phyloP scores from a whole-genome alignment of 2,113 vertebrate genomes.

The Oreochromis spilurus region DNA sequence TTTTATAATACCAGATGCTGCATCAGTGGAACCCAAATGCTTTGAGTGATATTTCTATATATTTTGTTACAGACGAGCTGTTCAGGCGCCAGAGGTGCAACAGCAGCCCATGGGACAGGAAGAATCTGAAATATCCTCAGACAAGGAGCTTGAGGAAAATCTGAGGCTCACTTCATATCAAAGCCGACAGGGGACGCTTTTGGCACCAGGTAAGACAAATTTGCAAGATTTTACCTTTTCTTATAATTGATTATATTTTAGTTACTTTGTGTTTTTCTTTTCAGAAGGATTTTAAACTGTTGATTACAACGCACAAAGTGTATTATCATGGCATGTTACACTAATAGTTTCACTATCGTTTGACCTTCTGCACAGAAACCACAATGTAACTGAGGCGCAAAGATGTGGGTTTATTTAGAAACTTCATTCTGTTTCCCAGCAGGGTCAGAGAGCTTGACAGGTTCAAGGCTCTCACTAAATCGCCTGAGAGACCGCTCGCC shows the following conservation, averaged over 20 bases:
- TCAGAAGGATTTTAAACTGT: not conserved
- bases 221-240: not conserved
- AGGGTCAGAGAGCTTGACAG: not conserved
- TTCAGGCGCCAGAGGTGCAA: conserved; percentile 29
- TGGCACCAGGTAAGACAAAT: conserved; percentile 20
- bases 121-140: conserved; percentile 48
- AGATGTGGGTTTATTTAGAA: not conserved
- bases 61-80: conserved; percentile 48
- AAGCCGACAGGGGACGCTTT: conserved; percentile 19
- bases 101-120: conserved; percentile 61
- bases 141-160: conserved; percentile 31
- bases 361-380: not conserved
- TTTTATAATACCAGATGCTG: not conserved
- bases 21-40: not conserved
- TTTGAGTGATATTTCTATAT: not conserved
- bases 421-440: not conserved
- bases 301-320: not conserved
- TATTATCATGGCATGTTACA: not conserved
- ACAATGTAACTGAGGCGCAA: not conserved
- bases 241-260: not conserved
- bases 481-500: not conserved
- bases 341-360: not conserved
- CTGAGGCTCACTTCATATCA: conserved; percentile 8
- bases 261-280: not conserved
- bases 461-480: conserved; percentile 19